Evolutionary conservation across 2,888 invertebrate species (phyloP).

Genomic region (Podotricha telesiphe): DNA sequence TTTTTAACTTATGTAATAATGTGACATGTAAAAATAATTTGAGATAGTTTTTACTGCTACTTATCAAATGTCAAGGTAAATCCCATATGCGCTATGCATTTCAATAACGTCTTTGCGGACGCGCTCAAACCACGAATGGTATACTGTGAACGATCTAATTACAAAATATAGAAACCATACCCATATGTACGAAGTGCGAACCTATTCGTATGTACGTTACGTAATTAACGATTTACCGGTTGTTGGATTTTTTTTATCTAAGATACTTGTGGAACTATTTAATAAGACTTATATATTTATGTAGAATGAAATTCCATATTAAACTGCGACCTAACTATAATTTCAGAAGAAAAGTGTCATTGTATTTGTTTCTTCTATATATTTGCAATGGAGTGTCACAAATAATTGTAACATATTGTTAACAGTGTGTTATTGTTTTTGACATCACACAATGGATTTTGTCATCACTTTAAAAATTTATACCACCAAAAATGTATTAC

Average conservation of each 20-base stretch:
- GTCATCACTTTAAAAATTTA: too few species aligned
- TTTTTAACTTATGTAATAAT: neutral
- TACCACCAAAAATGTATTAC: too few species aligned
- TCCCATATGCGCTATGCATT: neutral
- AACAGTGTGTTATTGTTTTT: neutral
- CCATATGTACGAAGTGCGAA: neutral
- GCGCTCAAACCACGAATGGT: slow-evolving; percentile 17
- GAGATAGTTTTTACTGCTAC: neutral
- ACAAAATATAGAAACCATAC: slow-evolving; percentile 2
- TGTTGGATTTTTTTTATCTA: neutral
- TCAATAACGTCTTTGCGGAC: slow-evolving; percentile 12
- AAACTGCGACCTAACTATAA: neutral
- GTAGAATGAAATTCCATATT: neutral
- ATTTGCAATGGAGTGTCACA: neutral
- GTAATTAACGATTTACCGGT: neutral
- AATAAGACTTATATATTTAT: too few species aligned
- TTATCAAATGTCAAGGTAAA: slow-evolving; percentile 7
- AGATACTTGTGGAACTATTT: neutral
- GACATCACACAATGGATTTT: neutral
- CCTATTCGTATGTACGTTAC: neutral
- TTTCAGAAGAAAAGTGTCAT: neutral
- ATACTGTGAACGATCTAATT: slow-evolving; percentile 7
- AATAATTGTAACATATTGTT: too few species aligned
- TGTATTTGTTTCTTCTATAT: neutral
- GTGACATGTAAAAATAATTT: neutral